phyloP scores from a whole-genome alignment of 2,113 vertebrate genomes.

The Vulpes lagopus region DNA sequence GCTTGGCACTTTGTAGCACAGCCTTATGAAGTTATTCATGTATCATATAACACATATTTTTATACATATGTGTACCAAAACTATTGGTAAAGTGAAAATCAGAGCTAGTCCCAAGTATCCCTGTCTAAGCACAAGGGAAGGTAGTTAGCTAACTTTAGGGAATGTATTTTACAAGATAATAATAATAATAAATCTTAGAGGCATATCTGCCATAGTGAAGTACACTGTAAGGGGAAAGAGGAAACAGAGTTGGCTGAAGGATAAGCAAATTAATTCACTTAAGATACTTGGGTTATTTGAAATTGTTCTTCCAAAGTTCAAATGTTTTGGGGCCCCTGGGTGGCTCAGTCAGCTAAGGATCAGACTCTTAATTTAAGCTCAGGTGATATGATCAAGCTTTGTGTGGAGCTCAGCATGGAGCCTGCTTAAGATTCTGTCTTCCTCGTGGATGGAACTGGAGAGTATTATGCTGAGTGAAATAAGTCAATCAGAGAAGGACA shows the following conservation, averaged over 20 bases:
- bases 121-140: background rate
- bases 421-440: background rate
- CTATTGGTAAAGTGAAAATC: background rate
- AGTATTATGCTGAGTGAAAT: too few relatives aligned
- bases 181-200: background rate
- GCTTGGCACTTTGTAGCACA: background rate
- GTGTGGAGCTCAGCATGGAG: background rate
- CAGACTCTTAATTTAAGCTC: background rate
- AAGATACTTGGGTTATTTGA: background rate
- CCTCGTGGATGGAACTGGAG: too few relatives aligned
- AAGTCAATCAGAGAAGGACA: too few relatives aligned
- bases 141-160: background rate
- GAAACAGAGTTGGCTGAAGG: background rate
- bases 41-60: background rate
- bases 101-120: background rate
- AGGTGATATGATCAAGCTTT: background rate
- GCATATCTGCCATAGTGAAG: background rate
- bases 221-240: background rate
- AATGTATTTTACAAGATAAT: background rate
- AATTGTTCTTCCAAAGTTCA: background rate
- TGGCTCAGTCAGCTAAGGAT: background rate
- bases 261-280: background rate
- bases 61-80: background rate
- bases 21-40: background rate
- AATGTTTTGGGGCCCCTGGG: background rate